Conservation (phyloP, 1,140 invertebrate genomes). For the Pomacea maculata region DNA sequence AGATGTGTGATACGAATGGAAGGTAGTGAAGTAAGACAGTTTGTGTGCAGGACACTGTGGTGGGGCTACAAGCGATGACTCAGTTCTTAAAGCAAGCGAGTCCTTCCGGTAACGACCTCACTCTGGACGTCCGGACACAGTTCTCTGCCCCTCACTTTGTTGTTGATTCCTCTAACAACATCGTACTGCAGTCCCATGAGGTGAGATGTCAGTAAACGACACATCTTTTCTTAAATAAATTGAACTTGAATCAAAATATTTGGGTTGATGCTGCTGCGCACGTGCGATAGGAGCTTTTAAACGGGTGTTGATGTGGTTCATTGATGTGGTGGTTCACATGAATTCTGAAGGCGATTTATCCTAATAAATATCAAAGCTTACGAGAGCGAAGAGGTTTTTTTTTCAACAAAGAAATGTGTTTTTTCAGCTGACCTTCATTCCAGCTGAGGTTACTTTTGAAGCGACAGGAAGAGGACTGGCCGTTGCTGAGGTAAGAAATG, state of each 20-base stretch:
- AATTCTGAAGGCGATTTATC: too few relatives aligned
- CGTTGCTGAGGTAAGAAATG: slow-evolving; percentile 5
- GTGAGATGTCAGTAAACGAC: background rate
- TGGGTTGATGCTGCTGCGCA: background rate
- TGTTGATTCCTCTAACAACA: slow-evolving; percentile 29
- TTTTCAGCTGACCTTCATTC: slow-evolving; percentile 6
- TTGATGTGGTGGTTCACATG: too few relatives aligned
- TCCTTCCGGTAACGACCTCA: slow-evolving; percentile 10
- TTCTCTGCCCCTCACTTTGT: slow-evolving; percentile 19
- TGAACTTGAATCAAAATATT: background rate
- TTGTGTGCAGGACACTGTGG: slow-evolving; percentile 35
- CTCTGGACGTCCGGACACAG: slow-evolving; percentile 8
- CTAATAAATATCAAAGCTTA: too few relatives aligned
- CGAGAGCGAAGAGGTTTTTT: too few relatives aligned
- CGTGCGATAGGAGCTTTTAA: background rate
- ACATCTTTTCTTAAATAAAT: too few relatives aligned
- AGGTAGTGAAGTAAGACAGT: background rate
- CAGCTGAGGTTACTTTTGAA: slow-evolving; percentile 5
- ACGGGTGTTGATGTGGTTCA: too few relatives aligned
- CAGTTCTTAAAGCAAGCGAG: slow-evolving; percentile 18
- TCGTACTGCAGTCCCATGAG: slow-evolving; percentile 34
- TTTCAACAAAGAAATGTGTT: background rate
- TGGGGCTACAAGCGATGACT: slow-evolving; percentile 31
- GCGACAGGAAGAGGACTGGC: slow-evolving; percentile 11
- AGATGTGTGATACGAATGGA: too few relatives aligned